These are phyloP conservation scores for Nebria ingens DNA, from an alignment of 1,140 invertebrate species.

Conservation along the genomic window DNA sequence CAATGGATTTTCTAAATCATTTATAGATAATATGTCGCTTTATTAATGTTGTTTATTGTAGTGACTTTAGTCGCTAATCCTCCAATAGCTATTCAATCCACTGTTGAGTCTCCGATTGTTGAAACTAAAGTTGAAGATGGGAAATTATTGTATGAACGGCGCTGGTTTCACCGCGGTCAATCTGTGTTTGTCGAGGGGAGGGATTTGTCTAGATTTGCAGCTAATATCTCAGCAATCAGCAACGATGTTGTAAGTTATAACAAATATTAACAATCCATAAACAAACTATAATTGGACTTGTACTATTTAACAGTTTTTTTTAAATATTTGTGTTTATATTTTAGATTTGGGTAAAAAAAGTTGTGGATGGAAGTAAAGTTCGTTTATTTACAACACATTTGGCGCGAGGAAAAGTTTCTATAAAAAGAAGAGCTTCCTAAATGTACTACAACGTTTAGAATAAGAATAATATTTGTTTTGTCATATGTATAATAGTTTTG, in stretches of 20 bases:
- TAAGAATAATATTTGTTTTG: too few species aligned
- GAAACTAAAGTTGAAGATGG: conserved; percentile 90
- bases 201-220: conserved; percentile 69
- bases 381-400: conserved; percentile 75
- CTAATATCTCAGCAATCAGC: conserved; percentile 79
- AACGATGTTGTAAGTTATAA: conserved; percentile 65
- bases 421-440: conserved; percentile 71
- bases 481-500: too few species aligned
- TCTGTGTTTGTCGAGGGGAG: conserved; percentile 84
- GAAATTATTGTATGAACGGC: conserved; percentile 83
- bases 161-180: conserved; percentile 92
- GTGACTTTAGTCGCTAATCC: conserved; percentile 38
- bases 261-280: neutral
- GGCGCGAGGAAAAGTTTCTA: conserved; percentile 75
- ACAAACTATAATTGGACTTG: neutral
- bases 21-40: too few species aligned
- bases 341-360: conserved; percentile 85
- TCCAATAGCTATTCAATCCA: conserved; percentile 33
- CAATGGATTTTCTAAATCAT: too few species aligned
- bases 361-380: conserved; percentile 66
- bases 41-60: conserved; percentile 19
- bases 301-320: neutral
- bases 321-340: conserved; percentile 32
- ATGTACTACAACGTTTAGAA: too few species aligned
- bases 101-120: conserved; percentile 39